Evolutionary conservation across 1,140 invertebrate genomes (phyloP).

Genomic region (Eueides isabella): DNA sequence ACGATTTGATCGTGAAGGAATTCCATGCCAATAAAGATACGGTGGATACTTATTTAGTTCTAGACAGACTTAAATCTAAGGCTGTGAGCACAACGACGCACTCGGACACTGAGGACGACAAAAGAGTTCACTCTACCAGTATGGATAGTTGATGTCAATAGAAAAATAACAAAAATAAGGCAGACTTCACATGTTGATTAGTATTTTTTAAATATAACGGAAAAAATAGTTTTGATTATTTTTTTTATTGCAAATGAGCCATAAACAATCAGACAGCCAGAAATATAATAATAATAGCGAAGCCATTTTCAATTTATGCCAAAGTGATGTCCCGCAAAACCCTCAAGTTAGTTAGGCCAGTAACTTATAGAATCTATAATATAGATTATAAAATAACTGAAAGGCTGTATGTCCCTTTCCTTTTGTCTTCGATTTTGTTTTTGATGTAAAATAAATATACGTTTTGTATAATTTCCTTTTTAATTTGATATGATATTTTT

Average conservation of each 20-base stretch:
- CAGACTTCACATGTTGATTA: neutral
- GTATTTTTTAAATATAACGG: neutral
- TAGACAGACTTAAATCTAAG: slow-evolving; percentile 43
- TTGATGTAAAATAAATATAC: neutral
- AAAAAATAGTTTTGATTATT: neutral
- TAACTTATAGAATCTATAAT: neutral
- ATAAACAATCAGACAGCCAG: neutral
- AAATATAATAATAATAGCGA: neutral
- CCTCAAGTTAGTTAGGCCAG: neutral
- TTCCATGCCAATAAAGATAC: slow-evolving; percentile 20
- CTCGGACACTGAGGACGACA: slow-evolving; percentile 38
- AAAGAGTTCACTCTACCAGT: slow-evolving; percentile 29
- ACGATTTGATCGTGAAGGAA: slow-evolving; percentile 40
- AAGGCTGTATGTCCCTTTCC: neutral
- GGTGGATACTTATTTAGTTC: slow-evolving; percentile 37
- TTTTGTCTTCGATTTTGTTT: neutral
- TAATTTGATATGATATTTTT: neutral
- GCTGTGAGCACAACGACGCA: slow-evolving; percentile 46
- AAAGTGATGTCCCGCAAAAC: neutral
- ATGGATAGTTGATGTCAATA: neutral
- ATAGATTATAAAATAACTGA: neutral
- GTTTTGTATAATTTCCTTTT: neutral
- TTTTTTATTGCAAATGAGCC: neutral
- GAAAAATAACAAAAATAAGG: neutral
- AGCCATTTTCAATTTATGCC: neutral